phyloP scores from a whole-genome alignment of 2,797 vertebrate species.

The Miichthys miiuy region DNA sequence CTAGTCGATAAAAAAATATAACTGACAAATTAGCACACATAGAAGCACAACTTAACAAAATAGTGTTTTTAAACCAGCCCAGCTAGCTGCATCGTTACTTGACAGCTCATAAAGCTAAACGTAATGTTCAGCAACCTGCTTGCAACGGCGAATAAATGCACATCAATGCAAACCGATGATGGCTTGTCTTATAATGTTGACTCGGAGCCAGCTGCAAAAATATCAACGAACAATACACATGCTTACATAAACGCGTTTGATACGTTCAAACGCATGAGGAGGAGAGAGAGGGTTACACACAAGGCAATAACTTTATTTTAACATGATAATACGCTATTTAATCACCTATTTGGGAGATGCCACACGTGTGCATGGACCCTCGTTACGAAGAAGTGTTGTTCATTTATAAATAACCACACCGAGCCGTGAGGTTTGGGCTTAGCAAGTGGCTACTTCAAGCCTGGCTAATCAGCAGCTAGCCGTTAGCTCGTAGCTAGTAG shows the following conservation, averaged over 20 bases:
- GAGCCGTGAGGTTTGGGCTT: constrained; percentile 43
- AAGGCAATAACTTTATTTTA: constrained; percentile 46
- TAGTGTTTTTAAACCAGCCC: not conserved
- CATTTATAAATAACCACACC: constrained; percentile 10
- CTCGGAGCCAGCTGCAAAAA: constrained; percentile 30
- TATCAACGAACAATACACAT: constrained; percentile 71
- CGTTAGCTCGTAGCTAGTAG: constrained; percentile 66
- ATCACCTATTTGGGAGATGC: rapidly evolving
- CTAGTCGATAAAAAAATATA: not conserved
- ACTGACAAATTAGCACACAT: rapidly evolving
- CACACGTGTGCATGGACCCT: not conserved
- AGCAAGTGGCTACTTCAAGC: constrained; percentile 75
- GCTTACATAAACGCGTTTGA: constrained; percentile 80
- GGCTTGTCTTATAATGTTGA: constrained; percentile 3
- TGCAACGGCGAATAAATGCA: not conserved
- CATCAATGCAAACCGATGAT: not conserved
- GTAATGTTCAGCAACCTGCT: constrained; percentile 4
- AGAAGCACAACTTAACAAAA: constrained; percentile 34
- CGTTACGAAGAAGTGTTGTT: not conserved
- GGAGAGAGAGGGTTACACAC: no score
- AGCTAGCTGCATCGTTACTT: not conserved
- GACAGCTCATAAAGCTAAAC: constrained; percentile 32
- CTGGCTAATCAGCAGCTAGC: constrained; percentile 78
- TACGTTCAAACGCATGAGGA: constrained; percentile 50
- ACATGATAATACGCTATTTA: rapidly evolving